A percentile compares a stretch with the other conserved stretches of the same genome.
Evolutionary conservation across 1,140 invertebrate genomes (phyloP).

Genomic region (Euwallacea fornicatus): DNA sequence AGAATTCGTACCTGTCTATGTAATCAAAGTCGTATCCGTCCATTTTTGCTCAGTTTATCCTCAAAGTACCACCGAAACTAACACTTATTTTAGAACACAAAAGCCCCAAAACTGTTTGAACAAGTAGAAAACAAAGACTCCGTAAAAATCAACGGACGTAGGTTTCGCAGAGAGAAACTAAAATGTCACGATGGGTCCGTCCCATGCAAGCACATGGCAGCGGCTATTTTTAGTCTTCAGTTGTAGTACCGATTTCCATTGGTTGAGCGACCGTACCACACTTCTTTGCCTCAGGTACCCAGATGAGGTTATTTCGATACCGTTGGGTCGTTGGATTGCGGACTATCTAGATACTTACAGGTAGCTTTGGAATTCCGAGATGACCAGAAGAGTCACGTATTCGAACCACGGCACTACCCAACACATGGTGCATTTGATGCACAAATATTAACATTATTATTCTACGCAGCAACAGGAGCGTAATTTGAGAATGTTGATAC

Average conservation of each 20-base stretch:
- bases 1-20: slow-evolving; percentile 20
- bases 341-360: not conserved
- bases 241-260: slow-evolving; percentile 1
- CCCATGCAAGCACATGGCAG: not conserved
- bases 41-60: slow-evolving; percentile 1
- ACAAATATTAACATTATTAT: too few relatives aligned
- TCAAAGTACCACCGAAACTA: too few relatives aligned
- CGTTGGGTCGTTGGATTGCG: not conserved
- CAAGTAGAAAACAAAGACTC: not conserved
- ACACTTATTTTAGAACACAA: too few relatives aligned
- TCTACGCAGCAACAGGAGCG: too few relatives aligned
- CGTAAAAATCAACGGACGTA: not conserved
- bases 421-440: too few relatives aligned
- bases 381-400: not conserved
- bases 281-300: not conserved
- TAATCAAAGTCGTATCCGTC: slow-evolving; percentile 30
- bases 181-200: slow-evolving; percentile 13
- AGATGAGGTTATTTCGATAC: slow-evolving; percentile 12
- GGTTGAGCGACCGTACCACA: not conserved
- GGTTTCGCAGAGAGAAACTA: slow-evolving; percentile 2
- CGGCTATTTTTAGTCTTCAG: slow-evolving; percentile 13
- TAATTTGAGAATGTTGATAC: too few relatives aligned
- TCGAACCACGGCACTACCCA: too few relatives aligned
- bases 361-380: not conserved
- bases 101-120: too few relatives aligned